Evolutionary conservation across 2,113 vertebrate genomes (phyloP).

Genomic region (Pelecanoides urinatrix): DNA sequence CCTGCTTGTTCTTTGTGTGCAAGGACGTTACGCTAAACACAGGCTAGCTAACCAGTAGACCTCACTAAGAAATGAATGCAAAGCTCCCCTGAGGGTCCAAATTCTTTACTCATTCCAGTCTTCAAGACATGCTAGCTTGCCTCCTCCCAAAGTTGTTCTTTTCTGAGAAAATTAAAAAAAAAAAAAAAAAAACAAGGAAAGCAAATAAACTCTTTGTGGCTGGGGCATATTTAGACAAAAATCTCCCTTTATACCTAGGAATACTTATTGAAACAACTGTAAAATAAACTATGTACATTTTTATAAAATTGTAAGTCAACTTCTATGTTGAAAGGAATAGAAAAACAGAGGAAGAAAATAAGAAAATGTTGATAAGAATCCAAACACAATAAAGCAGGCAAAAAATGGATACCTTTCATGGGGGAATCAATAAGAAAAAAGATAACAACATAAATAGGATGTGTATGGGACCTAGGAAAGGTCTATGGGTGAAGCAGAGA

Average conservation of each 20-base stretch:
- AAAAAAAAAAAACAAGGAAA: neutral
- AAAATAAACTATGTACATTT: neutral
- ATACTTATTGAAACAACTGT: neutral
- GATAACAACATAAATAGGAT: neutral
- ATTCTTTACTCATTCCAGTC: neutral
- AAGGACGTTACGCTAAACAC: neutral
- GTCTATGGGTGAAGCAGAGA: neutral
- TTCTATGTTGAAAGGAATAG: neutral
- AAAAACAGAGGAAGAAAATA: neutral
- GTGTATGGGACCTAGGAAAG: neutral
- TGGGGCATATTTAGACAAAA: neutral
- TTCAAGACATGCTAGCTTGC: neutral
- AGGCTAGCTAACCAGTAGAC: neutral
- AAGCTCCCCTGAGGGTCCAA: neutral
- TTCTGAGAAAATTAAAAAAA: neutral
- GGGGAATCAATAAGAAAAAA: neutral
- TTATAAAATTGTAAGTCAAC: neutral
- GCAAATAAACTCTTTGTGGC: neutral
- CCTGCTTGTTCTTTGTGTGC: slow-evolving; percentile 9
- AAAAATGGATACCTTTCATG: neutral
- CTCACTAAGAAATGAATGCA: neutral
- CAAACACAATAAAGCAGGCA: neutral
- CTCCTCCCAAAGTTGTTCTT: neutral
- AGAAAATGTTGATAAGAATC: neutral
- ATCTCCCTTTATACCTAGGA: neutral